A percentile compares a stretch with the other conserved stretches of the same genome.
phyloP scores from a whole-genome alignment of 2,797 vertebrate species.

The Neosalanx taihuensis region DNA sequence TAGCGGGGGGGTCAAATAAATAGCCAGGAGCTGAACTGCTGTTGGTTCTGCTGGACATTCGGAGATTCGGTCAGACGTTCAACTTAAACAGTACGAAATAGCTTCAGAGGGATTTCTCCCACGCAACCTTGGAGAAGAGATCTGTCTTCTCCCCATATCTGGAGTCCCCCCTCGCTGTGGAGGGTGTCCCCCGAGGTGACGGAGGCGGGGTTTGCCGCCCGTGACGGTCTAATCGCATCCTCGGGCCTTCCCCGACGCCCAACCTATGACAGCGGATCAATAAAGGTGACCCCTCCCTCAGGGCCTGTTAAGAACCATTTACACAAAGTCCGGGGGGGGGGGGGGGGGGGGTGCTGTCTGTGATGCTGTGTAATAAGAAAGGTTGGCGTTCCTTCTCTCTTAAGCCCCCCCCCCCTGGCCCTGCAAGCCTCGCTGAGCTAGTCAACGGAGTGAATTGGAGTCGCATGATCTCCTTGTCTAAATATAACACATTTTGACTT shows the following conservation, averaged over 20 bases:
- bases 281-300: not conserved
- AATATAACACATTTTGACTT: slow-evolving; percentile 45
- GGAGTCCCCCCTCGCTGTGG: not conserved
- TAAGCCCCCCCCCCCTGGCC: not conserved
- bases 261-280: not conserved
- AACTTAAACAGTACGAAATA: too few relatives aligned
- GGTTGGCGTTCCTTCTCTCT: too few relatives aligned
- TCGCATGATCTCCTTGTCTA: slow-evolving; percentile 54
- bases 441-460: slow-evolving; percentile 65
- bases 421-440: not conserved
- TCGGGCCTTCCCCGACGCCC: not conserved
- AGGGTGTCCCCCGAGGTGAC: too few relatives aligned
- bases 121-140: not conserved
- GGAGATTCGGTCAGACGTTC: too few relatives aligned
- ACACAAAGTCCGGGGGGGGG: too few relatives aligned
- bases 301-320: too few relatives aligned
- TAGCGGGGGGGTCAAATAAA: too few relatives aligned
- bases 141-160: not conserved
- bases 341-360: not conserved
- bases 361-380: too few relatives aligned
- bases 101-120: too few relatives aligned
- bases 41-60: too few relatives aligned
- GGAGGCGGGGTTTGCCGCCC: too few relatives aligned
- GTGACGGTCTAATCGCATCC: not conserved
- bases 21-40: too few relatives aligned